Conservation (phyloP, 2,888 invertebrate species). For the Cabera pusaria region DNA sequence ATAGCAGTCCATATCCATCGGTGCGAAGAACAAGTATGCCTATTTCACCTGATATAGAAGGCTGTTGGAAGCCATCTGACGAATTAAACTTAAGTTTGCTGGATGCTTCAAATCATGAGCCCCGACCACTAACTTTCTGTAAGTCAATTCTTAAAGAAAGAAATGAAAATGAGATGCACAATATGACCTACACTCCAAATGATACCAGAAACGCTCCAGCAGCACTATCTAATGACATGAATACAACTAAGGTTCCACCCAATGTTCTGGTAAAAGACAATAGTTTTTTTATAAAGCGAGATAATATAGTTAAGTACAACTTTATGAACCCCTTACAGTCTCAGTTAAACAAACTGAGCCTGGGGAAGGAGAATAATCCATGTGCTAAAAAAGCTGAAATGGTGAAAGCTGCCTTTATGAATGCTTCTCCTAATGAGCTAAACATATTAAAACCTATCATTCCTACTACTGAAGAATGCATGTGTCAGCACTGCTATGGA, state of each 20-base stretch:
- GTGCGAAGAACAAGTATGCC: slow-evolving; percentile 51
- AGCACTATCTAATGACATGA: slow-evolving; percentile 43
- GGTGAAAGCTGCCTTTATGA: slow-evolving; percentile 33
- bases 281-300: slow-evolving; percentile 64
- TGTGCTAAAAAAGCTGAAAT: slow-evolving; percentile 47
- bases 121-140: slow-evolving; percentile 35
- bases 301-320: slow-evolving; percentile 47
- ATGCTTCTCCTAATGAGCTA: slow-evolving; percentile 8
- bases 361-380: slow-evolving; percentile 63
- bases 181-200: neutral
- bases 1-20: slow-evolving; percentile 63
- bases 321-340: slow-evolving; percentile 41
- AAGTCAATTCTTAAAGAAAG: slow-evolving; percentile 33
- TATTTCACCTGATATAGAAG: slow-evolving; percentile 28
- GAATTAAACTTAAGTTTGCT: slow-evolving; percentile 71
- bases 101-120: slow-evolving; percentile 50
- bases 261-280: slow-evolving; percentile 51
- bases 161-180: slow-evolving; percentile 18
- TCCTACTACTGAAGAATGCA: slow-evolving; percentile 39
- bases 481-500: slow-evolving; percentile 57
- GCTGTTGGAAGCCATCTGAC: slow-evolving; percentile 54
- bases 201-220: slow-evolving; percentile 18
- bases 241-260: slow-evolving; percentile 41
- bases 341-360: slow-evolving; percentile 43
- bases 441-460: slow-evolving; percentile 1